A percentile compares a stretch with the other conserved stretches of the same genome.
Conservation (phyloP, 2,113 vertebrate genomes). For the Spheniscus mendiculus region DNA sequence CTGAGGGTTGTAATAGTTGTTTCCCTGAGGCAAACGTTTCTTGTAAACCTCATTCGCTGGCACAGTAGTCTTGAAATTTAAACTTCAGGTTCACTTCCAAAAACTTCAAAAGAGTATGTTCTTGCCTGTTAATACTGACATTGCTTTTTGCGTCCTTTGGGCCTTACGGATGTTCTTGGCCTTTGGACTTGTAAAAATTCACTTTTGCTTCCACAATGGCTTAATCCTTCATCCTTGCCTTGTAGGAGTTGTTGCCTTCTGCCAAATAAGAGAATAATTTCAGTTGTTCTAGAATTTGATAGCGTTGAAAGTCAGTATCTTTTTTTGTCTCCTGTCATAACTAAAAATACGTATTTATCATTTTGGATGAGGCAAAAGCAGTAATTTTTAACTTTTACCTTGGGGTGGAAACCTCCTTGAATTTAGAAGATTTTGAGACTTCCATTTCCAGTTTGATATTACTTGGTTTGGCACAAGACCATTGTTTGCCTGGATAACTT, state of each 20-base stretch:
- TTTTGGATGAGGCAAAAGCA: background rate
- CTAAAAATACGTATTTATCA: background rate
- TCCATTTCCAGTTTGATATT: background rate
- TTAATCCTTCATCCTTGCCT: slow-evolving; percentile 22
- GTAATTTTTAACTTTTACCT: background rate
- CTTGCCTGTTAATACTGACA: background rate
- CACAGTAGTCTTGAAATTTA: background rate
- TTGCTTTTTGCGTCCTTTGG: background rate
- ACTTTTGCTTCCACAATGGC: background rate
- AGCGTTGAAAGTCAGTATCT: background rate
- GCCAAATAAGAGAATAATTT: background rate
- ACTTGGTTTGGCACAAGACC: background rate
- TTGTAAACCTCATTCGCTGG: background rate
- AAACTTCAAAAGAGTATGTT: background rate
- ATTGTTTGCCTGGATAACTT: background rate
- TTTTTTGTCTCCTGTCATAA: background rate
- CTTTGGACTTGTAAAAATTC: background rate
- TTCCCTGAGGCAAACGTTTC: background rate
- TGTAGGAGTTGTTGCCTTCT: background rate
- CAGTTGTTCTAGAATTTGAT: background rate
- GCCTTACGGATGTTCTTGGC: background rate
- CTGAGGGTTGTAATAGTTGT: background rate
- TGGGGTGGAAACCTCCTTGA: background rate
- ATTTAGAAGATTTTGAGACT: background rate
- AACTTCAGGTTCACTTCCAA: background rate